Base-by-base conservation (phyloP, 2,797 vertebrate genomes). In the Columba guinea region DNA sequence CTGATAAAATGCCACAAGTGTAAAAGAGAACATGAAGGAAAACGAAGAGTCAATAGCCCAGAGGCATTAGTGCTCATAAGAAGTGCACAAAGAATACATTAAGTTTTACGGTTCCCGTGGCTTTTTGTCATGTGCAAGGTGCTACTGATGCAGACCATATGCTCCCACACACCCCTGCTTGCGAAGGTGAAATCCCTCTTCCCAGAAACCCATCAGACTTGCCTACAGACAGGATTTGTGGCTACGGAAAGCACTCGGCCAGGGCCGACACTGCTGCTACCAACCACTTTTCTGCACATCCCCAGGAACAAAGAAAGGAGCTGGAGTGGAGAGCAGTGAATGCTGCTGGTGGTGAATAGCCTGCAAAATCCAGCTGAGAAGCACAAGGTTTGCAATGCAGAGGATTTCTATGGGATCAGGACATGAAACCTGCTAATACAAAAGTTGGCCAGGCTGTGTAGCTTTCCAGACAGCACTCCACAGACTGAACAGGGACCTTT, bases 341-440 rank as follows among this genome's bases (percentile, higher is more conserved):
- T 2, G 1, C 4, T 13, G 26, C 1, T 39, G 16, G 17, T 30
- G 35, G 7, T 13, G 48, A 88, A 56, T 0, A 49, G 37, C 24
- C 49, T 53, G 34, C 23, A 63, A 68, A 78, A 86, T 37, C 30
- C 85, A 41, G 9, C n/a, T 17, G 62, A 69, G 65, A 89, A 63
- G 39, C 13, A 22, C 39, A 56, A 7, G 32, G 28, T 46, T 74
- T 55, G 8, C 39, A 39, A 22, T 10, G 12, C 32, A 49, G 69
- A 58, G 46, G 64, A 62, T 67, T 70, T 65, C 48, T 30, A 3
- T 34, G 27, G 39, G 46, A 39, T 53, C 37, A 48, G 59, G 35
- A 52, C 7, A 30, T 5, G 34, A 55, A 71, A 62, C 11, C 27
- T 77, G 32, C 24, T 20, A 34, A 26, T 13, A 11, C 34, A 64